phyloP scores from a whole-genome alignment of 2,113 vertebrate species.

The Perca flavescens region DNA sequence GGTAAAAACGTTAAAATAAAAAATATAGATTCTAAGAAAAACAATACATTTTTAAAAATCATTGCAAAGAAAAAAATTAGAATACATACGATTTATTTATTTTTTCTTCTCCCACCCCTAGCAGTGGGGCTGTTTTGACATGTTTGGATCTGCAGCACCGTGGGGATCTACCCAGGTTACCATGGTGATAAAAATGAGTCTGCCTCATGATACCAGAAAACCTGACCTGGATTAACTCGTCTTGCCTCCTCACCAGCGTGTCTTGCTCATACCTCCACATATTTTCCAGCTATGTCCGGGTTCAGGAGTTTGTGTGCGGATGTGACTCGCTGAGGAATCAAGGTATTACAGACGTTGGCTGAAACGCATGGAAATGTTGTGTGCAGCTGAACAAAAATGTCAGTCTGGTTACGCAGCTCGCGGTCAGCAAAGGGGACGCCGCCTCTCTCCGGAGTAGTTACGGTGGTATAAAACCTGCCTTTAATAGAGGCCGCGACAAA shows the following conservation, averaged over 20 bases:
- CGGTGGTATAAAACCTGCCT: slow-evolving; percentile 51
- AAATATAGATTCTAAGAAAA: too few species aligned
- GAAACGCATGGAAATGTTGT: slow-evolving; percentile 60
- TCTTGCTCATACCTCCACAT: slow-evolving; percentile 44
- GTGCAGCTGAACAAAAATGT: slow-evolving; percentile 24
- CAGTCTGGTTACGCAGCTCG: slow-evolving; percentile 12
- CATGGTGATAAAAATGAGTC: neutral
- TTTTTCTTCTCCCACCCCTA: too few species aligned
- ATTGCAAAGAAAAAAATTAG: too few species aligned
- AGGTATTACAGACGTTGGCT: slow-evolving; percentile 56
- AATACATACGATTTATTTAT: too few species aligned
- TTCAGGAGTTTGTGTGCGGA: slow-evolving; percentile 48
- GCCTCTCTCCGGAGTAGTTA: slow-evolving; percentile 45
- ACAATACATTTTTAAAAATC: too few species aligned
- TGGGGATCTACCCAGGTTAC: neutral
- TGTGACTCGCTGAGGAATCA: slow-evolving; percentile 52
- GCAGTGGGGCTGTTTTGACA: neutral
- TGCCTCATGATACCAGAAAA: neutral
- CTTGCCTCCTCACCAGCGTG: slow-evolving; percentile 12
- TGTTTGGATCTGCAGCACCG: neutral
- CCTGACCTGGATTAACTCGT: slow-evolving; percentile 26
- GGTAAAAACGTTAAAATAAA: too few species aligned
- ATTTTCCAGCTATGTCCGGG: slow-evolving; percentile 58
- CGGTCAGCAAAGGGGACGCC: slow-evolving; percentile 42
- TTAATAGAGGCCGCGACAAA: slow-evolving; percentile 43